Base-by-base conservation (phyloP, 2,797 vertebrate species). In the Gadopsis bispinosus region DNA sequence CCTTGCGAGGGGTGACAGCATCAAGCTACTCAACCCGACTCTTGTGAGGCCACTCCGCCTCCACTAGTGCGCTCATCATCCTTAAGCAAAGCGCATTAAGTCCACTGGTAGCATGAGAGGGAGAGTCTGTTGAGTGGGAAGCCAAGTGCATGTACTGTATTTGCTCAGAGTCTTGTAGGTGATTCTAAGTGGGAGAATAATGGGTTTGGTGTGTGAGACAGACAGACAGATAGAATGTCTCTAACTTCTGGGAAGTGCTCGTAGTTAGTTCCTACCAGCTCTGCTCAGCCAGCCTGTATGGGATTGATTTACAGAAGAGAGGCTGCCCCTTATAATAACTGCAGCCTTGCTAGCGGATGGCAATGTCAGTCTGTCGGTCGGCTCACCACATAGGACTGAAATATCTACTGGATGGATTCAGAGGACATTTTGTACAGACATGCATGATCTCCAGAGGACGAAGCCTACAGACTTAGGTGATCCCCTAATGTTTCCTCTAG, bases 1-100 rank as follows among this genome's bases (percentile, higher is more conserved):
- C 89, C 90, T 90, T 84, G 83, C 31, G 37, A 83, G 59, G 73
- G 90, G 89, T 83, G 78, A 86, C 75, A 63, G 77, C 83, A 79
- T 90, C 79, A 56, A 75, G 83, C 82, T 85, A 88, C 86, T 87
- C 91, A 89, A 89, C 84, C 80, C 37, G n/a, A 79, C 86, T 91
- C 86, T 76, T 87, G 55, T 66, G 73, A 85, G 79, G 79, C 65
- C 80, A 66, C 85, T 87, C 79, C 54, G 76, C 86, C 84, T 91
- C 83, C 83, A 81, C 81, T 45, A 79, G 83, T 79, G 69, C 22
- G n/a, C 86, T 90, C 83, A 86, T 84, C 87, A 84, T 87, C 84
- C 83, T 88, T 73, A 76, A 85, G 87, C 81, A 88, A 87, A 85
- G 82, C 81, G 58, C 86, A 86, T 89, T 89, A 88, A 87, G 76